Base-by-base conservation (phyloP, 30 jellyfish, hydroid and myxozoan genomes). In the Pseudorhiza aurosa region DNA sequence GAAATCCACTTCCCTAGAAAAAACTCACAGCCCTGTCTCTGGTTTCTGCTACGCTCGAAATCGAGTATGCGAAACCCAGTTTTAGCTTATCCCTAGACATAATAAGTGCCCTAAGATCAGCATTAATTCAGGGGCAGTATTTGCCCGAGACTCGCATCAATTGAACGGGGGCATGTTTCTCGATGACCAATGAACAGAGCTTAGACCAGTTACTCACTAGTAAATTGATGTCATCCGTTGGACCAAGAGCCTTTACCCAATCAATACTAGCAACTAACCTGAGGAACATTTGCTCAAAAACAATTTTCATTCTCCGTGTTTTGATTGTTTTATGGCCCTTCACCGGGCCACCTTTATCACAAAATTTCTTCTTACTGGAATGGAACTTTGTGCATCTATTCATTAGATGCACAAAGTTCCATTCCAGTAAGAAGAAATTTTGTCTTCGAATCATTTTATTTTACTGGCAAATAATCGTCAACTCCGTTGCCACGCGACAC, bases 221-320 rank as follows among this genome's bases (percentile, higher is more conserved):
- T 12, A 59, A 49, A 28, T 28, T 59, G 74, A 59, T 59, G 29
- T 59, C 74, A 29, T 27, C 53, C 27, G 14, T 29, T 59, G 27
- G 74, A 59, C 51, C 74, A 59, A 59, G 74, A 9, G 74, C 50
- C 7, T 59, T 12, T 59, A 30, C 50, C 74, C 51, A 59, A 33
- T 33, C 25, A 3, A 57, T 57, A 22, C 42, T 57, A 7, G 71
- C 71, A 57, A 22, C 71, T 17, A 17, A 5, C 42, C 9, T 9
- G 2, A 57, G 18, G 44, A 57, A 57, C 71, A 57, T 57, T 59
- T 59, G 30, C 30, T 28, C 51, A 59, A 8, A 4, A 59, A 25
- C 6, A 24, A 14, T 59, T 59, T 59, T 59, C n/a, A 59, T 26
- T 59, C 74, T 12, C 53, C 53, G 51, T 12, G 74, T 26, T 59